Conservation (phyloP, 1,140 invertebrate species). For the Megathymus violae region DNA sequence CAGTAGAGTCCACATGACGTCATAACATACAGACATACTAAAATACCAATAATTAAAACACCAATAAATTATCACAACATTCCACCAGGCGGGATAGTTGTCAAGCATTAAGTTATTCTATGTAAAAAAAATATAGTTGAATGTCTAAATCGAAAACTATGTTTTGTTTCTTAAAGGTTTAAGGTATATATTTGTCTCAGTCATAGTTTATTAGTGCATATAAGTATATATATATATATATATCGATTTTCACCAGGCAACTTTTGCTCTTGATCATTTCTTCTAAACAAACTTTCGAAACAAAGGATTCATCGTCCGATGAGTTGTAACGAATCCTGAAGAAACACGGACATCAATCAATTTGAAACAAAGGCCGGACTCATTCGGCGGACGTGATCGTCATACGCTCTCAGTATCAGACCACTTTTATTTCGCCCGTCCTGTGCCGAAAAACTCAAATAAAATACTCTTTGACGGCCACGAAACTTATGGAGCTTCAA, state of each 20-base stretch:
- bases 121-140: no score
- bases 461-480: conserved; percentile 20
- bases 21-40: no score
- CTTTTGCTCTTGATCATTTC: conserved; percentile 15
- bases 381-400: conserved; percentile 50
- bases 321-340: conserved; percentile 52
- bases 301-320: conserved; percentile 44
- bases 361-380: conserved; percentile 56
- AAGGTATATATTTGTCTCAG: no score
- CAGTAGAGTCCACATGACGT: no score
- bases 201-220: not conserved
- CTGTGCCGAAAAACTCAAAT: conserved; percentile 20
- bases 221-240: conserved; percentile 35
- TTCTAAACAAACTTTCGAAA: conserved; percentile 46
- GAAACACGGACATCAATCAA: conserved; percentile 69
- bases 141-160: no score
- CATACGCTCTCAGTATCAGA: conserved; percentile 53
- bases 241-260: no score
- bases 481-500: no score
- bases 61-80: no score
- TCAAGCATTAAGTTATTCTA: no score
- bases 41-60: no score
- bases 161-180: conserved; percentile 7
- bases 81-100: no score
- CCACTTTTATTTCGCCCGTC: conserved; percentile 44